These are phyloP conservation scores for Atrichornis clamosus DNA, from an alignment of 2,113 vertebrate genomes.

Conservation along the genomic window DNA sequence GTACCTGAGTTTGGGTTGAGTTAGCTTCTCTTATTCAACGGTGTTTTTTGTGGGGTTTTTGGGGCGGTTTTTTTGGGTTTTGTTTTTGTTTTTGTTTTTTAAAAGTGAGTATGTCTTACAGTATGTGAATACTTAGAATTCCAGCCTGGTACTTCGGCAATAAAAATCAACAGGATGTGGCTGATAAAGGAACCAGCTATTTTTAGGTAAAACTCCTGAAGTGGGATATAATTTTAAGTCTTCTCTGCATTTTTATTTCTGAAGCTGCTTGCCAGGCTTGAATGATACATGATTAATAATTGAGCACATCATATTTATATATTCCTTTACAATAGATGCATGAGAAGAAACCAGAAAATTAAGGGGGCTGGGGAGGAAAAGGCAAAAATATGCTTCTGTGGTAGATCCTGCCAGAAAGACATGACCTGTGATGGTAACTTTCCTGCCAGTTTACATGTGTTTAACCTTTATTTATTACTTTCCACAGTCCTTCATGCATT, in stretches of 20 bases:
- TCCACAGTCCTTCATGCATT: too few relatives aligned
- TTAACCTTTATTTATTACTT: background rate
- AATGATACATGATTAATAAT: conserved; percentile 48
- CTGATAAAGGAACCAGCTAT: background rate
- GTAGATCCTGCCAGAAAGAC: background rate
- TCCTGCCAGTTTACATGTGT: background rate
- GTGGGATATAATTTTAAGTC: background rate
- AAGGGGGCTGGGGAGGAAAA: background rate
- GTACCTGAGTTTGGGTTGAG: background rate
- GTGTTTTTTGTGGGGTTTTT: too few relatives aligned
- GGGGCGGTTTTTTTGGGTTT: background rate
- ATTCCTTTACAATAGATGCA: background rate
- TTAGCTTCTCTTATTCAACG: background rate
- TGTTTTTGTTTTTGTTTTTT: background rate
- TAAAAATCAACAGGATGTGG: conserved; percentile 10
- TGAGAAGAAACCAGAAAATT: background rate
- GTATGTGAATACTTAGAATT: background rate
- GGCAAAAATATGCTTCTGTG: background rate
- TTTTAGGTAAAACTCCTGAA: conserved; percentile 31
- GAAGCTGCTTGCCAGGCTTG: background rate
- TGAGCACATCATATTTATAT: background rate
- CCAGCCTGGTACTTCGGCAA: background rate
- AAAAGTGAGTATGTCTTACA: background rate
- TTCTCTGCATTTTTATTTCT: conserved; percentile 30
- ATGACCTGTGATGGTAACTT: background rate